Conservation (phyloP, 2,888 invertebrate genomes). For the Acrobasis consociella region DNA sequence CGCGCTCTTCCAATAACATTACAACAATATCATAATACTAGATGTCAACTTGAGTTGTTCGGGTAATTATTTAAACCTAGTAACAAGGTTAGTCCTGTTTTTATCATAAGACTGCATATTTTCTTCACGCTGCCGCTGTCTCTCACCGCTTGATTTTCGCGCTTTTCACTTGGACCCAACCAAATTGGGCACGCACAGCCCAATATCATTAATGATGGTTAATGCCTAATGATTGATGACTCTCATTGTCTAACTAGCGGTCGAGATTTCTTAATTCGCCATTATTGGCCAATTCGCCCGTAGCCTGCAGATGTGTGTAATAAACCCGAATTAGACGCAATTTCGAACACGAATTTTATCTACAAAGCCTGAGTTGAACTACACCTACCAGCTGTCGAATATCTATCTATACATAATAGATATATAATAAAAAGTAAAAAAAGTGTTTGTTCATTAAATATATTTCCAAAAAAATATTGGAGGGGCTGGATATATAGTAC, state of each 20-base stretch:
- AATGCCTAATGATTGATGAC: slow-evolving; percentile 78
- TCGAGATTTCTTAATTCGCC: slow-evolving; percentile 76
- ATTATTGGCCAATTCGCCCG: slow-evolving; percentile 13
- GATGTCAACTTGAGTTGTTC: too few species aligned
- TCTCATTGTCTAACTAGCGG: slow-evolving; percentile 73
- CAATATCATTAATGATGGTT: slow-evolving; percentile 76
- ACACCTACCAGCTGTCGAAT: background rate
- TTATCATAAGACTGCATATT: too few species aligned
- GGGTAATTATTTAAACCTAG: too few species aligned
- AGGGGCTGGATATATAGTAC: too few species aligned
- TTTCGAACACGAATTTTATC: background rate
- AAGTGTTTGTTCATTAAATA: too few species aligned
- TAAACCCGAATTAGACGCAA: slow-evolving; percentile 1
- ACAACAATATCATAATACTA: too few species aligned
- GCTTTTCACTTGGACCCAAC: slow-evolving; percentile 37
- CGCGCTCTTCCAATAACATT: too few species aligned
- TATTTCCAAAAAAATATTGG: too few species aligned
- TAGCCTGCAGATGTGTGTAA: slow-evolving; percentile 7
- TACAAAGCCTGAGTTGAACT: background rate
- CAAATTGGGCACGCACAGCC: slow-evolving; percentile 43
- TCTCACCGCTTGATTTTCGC: background rate
- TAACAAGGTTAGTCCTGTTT: too few species aligned
- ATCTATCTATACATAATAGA: too few species aligned
- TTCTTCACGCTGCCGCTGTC: too few species aligned
- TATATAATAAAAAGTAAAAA: too few species aligned